phyloP scores from a whole-genome alignment of 1,140 invertebrate species.

The Copidosoma floridanum region DNA sequence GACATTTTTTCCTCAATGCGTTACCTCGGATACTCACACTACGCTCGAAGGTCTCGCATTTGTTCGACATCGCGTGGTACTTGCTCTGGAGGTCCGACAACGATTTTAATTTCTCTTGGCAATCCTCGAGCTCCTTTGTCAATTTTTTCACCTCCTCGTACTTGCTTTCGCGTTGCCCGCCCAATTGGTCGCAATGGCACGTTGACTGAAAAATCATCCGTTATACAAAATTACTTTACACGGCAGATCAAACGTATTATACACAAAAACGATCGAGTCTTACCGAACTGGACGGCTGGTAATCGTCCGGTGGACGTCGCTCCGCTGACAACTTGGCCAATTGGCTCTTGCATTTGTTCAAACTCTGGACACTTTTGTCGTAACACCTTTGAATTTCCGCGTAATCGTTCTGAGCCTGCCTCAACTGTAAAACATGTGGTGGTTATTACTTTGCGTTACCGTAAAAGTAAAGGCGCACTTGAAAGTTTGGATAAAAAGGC shows the following conservation, averaged over 20 bases:
- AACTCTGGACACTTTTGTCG: conserved; percentile 28
- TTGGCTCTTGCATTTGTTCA: conserved; percentile 29
- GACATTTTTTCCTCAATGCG: neutral
- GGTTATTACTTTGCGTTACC: too few species aligned
- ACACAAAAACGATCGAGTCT: too few species aligned
- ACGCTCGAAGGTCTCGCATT: conserved; percentile 27
- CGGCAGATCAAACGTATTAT: too few species aligned
- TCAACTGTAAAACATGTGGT: conserved; percentile 32
- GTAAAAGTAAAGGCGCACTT: too few species aligned
- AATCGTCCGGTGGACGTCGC: conserved; percentile 36
- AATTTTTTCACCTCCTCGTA: conserved; percentile 32
- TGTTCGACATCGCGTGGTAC: conserved; percentile 28
- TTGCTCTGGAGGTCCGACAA: conserved; percentile 30
- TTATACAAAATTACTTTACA: conserved; percentile 8
- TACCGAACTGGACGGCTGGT: too few species aligned
- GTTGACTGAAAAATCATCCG: conserved; percentile 40
- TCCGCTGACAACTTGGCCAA: conserved; percentile 31
- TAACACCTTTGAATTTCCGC: conserved; percentile 33
- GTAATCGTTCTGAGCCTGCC: conserved; percentile 33
- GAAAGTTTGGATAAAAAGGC: too few species aligned
- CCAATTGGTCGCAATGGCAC: conserved; percentile 28
- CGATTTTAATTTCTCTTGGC: conserved; percentile 25
- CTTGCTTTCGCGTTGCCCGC: conserved; percentile 24
- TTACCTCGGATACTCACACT: neutral
- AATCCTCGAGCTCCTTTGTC: conserved; percentile 33